Evolutionary conservation across 2,888 invertebrate species (phyloP), one percentile per base, ranked within the genome.

Genomic region (Rhabditoides inermis): DNA sequence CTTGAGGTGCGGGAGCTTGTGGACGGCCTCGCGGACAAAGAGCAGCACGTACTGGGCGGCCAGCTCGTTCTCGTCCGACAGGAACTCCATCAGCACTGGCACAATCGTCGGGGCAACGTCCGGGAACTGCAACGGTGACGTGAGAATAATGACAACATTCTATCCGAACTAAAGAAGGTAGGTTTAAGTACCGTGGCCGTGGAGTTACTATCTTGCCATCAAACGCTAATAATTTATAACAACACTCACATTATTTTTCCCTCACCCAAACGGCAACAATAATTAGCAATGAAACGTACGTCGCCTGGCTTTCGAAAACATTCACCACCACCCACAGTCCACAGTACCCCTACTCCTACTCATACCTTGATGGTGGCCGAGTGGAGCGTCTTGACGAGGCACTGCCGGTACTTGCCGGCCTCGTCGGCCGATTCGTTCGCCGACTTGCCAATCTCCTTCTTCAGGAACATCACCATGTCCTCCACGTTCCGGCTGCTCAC

Each of bases 21-120:
- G 89, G 66, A 98, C 86, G n/a, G 94, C 94, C 78, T 94, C 90
- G 25, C 95, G 83, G 46, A 95, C 85, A 81, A 98, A 95, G 52
- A 90, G 84, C 59, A 98, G 82, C 15, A 98, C 94, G 81, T 95
- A 94, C 1, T 85, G 84, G 1, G 98, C 91, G 25, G 92, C 94
- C 50, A 86, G 81, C 53, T 79, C 78, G 77, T 87, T 86, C 51
- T 85, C 60, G 60, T 80, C 80, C 22, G 78, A 77, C 28, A 95
- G 81, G 80, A 95, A 88, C 78, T 95, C 94, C 70, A 90, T 85
- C 67, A 98, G 70, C 42, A 92, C 90, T 56, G 95, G 95, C 63
- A 94, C 65, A 39, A 95, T 90, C 55, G 86, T 85, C 48, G 85
- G 85, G 10, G 92, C 91, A 51, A 94, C 91, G 78, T 94, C 92